These are phyloP conservation scores for Busseola fusca DNA, from an alignment of 2,888 invertebrate genomes.

Conservation along the genomic window DNA sequence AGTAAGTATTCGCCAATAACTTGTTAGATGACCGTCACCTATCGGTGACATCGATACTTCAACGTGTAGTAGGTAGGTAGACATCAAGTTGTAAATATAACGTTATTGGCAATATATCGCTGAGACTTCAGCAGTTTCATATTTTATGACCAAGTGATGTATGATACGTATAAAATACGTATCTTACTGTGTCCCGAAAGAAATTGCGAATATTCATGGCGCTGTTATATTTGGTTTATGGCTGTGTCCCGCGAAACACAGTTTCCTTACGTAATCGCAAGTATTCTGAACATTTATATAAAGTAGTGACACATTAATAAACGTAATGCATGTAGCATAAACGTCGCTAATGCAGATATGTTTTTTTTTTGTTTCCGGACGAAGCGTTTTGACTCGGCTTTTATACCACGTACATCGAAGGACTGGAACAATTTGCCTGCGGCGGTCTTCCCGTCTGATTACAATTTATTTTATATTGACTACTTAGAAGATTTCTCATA, in stretches of 20 bases:
- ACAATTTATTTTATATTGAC: no score
- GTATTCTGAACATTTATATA: not conserved
- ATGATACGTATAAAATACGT: slow-evolving; percentile 17
- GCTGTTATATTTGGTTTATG: slow-evolving; percentile 18
- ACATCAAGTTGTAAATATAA: slow-evolving; percentile 11
- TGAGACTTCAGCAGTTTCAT: slow-evolving; percentile 6
- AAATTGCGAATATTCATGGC: slow-evolving; percentile 32
- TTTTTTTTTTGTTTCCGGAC: no score
- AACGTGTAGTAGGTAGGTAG: not conserved
- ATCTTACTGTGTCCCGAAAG: slow-evolving; percentile 16
- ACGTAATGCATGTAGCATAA: not conserved
- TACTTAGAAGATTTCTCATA: no score
- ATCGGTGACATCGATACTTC: slow-evolving; percentile 22
- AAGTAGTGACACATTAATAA: not conserved
- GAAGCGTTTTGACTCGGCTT: no score
- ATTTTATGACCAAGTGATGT: slow-evolving; percentile 22
- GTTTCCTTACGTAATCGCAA: not conserved
- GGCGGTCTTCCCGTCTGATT: no score
- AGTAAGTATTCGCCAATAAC: slow-evolving; percentile 2
- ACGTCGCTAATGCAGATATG: not conserved
- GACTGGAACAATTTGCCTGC: no score
- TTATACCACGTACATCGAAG: no score
- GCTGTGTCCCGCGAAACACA: not conserved
- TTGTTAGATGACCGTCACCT: not conserved
- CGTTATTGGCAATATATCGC: slow-evolving; percentile 16